These are phyloP conservation scores for Tipula unca DNA, from an alignment of 2,888 invertebrate genomes.

Conservation along the genomic window DNA sequence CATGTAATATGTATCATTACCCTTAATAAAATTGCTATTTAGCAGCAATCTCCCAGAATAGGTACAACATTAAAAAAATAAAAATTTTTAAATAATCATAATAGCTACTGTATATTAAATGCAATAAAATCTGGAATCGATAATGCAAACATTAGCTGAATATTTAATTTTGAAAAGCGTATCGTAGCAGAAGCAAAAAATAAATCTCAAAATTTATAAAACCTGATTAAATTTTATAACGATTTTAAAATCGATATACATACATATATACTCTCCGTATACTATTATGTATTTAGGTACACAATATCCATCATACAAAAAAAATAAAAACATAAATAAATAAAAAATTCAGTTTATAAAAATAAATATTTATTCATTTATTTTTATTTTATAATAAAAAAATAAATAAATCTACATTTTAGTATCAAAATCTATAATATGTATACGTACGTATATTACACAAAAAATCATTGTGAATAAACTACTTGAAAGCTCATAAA, in stretches of 20 bases:
- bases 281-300: no score
- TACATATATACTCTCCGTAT: not conserved
- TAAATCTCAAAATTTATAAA: not conserved
- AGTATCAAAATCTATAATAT: not conserved
- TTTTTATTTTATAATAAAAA: not conserved
- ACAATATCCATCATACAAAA: not conserved
- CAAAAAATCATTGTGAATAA: not conserved
- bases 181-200: not conserved
- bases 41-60: not conserved
- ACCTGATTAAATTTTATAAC: not conserved
- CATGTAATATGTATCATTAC: not conserved
- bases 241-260: not conserved
- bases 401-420: not conserved
- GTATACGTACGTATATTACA: no score
- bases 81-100: not conserved
- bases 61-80: not conserved
- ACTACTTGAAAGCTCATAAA: constrained; percentile 8
- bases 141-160: not conserved
- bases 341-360: not conserved
- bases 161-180: not conserved
- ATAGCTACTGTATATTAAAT: not conserved
- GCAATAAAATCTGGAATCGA: not conserved
- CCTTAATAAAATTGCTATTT: not conserved
- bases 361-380: not conserved
- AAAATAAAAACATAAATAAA: no score